Evolutionary conservation across 2,113 vertebrate genomes (phyloP).

Genomic region (Poeciliopsis turrubarensis): DNA sequence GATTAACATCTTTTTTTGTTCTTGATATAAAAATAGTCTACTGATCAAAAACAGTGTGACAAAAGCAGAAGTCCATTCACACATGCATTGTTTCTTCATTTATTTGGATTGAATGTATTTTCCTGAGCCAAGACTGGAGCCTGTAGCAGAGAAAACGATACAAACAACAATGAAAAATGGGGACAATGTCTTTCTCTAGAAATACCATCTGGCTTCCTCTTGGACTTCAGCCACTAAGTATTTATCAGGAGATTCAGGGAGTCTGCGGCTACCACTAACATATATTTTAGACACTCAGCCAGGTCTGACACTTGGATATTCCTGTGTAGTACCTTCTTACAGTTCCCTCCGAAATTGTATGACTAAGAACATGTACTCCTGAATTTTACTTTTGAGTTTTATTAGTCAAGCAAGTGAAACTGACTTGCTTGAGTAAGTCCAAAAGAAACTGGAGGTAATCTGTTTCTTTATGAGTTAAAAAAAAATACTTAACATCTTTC

Average conservation of each 20-base stretch:
- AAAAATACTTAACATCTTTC: no score
- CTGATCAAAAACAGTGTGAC: no score
- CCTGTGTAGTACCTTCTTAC: not conserved
- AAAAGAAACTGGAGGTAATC: no score
- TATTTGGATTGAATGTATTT: constrained; percentile 84
- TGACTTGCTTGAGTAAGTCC: no score
- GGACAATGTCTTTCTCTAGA: constrained; percentile 87
- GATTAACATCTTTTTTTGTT: no score
- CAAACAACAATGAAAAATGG: constrained; percentile 78
- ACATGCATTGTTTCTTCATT: not conserved
- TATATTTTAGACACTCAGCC: not conserved
- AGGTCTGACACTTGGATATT: not conserved
- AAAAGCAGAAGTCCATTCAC: not conserved
- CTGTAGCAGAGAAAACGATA: constrained; percentile 87
- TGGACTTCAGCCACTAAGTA: constrained; percentile 88
- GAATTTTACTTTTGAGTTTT: not conserved
- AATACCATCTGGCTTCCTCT: constrained; percentile 85
- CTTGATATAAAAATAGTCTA: no score
- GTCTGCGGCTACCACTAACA: constrained; percentile 65
- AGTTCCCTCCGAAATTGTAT: not conserved
- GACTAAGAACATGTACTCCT: not conserved
- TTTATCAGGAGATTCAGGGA: constrained; percentile 87
- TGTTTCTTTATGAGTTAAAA: no score
- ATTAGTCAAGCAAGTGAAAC: no score
- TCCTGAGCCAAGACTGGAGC: constrained; percentile 88